phyloP scores from a whole-genome alignment of 2,113 vertebrate species.

The Laticauda laticaudata region DNA sequence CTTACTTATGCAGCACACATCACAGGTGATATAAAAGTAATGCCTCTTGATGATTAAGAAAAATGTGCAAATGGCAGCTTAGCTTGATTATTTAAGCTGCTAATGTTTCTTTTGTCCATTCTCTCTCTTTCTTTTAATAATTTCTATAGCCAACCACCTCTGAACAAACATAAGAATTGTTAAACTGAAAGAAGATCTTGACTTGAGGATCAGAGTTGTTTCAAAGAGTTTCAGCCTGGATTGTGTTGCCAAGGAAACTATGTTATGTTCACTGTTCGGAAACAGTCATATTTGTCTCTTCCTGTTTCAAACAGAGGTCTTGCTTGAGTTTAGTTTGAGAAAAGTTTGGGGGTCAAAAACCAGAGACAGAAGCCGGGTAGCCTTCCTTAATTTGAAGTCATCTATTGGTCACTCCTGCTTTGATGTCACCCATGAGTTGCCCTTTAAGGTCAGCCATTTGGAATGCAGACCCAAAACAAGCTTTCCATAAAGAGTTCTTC shows the following conservation, averaged over 20 bases:
- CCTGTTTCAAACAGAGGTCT: constrained; percentile 11
- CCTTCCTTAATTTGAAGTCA: neutral
- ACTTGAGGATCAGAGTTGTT: constrained; percentile 24
- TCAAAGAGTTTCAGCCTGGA: neutral
- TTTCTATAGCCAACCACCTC: neutral
- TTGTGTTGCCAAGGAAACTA: constrained; percentile 40
- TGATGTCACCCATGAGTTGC: neutral
- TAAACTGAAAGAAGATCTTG: constrained; percentile 12
- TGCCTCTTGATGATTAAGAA: neutral
- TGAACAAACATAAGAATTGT: neutral
- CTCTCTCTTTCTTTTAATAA: neutral
- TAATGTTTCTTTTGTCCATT: neutral
- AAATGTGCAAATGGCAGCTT: neutral
- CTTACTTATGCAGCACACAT: neutral
- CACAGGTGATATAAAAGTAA: neutral
- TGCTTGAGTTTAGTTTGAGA: neutral
- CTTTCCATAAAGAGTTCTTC: neutral
- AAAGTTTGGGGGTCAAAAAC: neutral
- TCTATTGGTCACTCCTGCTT: neutral
- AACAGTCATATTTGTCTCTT: constrained; percentile 27
- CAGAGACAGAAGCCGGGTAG: too few species aligned
- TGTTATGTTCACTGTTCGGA: neutral
- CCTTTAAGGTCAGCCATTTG: neutral
- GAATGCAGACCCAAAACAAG: neutral
- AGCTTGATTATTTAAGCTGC: neutral